Conservation (phyloP, 2,797 vertebrate species). For the Naso thynnoides region DNA sequence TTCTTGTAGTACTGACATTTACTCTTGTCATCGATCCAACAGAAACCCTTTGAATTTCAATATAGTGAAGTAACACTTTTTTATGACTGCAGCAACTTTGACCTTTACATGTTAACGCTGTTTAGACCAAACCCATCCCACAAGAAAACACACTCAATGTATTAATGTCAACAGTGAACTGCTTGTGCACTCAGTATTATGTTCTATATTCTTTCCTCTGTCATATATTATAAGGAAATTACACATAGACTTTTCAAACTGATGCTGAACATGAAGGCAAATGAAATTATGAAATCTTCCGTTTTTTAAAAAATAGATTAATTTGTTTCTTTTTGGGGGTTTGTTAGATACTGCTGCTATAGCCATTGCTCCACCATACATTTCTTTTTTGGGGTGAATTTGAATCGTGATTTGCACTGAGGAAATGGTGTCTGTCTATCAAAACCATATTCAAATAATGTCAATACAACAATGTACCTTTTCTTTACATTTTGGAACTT, state of each 20-base stretch:
- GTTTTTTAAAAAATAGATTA: too few relatives aligned
- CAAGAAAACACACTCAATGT: not conserved
- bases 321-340: not conserved
- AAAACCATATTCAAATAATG: not conserved
- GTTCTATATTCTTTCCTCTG: not conserved
- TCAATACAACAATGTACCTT: not conserved
- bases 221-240: not conserved
- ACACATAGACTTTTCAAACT: too few relatives aligned
- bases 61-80: conserved; percentile 10
- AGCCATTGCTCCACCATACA: not conserved
- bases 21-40: conserved; percentile 25
- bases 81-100: conserved; percentile 6
- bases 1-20: conserved; percentile 27
- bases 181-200: not conserved
- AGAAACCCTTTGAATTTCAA: conserved; percentile 10
- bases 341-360: not conserved
- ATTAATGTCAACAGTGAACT: not conserved
- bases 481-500: not conserved
- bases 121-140: conserved; percentile 1
- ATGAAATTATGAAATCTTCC: not conserved
- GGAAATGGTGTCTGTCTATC: not conserved
- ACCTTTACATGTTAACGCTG: conserved; percentile 9
- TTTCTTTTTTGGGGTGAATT: not conserved
- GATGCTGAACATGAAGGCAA: too few relatives aligned
- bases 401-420: not conserved